These are phyloP conservation scores for Bos taurus DNA, from an alignment of 2,113 vertebrate genomes.

Conservation along the genomic window DNA sequence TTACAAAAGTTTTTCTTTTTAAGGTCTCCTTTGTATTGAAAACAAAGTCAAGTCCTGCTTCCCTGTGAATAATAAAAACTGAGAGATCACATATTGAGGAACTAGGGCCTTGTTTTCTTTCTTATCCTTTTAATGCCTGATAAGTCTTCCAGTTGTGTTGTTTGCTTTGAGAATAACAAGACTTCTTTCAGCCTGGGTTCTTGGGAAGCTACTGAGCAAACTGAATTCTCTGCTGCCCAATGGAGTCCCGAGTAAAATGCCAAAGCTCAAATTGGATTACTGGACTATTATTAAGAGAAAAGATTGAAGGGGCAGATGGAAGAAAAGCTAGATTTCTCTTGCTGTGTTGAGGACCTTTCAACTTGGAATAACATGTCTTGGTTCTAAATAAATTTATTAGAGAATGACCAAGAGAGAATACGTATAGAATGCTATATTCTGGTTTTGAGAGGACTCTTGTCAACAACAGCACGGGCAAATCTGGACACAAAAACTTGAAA, in stretches of 20 bases:
- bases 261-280: too few relatives aligned
- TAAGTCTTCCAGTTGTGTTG: neutral
- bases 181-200: too few relatives aligned
- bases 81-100: neutral
- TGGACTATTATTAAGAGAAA: too few relatives aligned
- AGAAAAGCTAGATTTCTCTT: constrained; percentile 46
- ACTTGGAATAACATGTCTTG: constrained; percentile 47
- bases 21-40: neutral
- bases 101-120: neutral
- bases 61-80: neutral
- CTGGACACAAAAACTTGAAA: constrained; percentile 9
- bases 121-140: constrained; percentile 12
- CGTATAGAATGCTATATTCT: neutral
- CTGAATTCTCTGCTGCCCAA: too few relatives aligned
- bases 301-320: too few relatives aligned
- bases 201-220: too few relatives aligned
- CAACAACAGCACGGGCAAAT: neutral
- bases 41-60: neutral
- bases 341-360: constrained; percentile 40
- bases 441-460: neutral
- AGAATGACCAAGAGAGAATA: constrained; percentile 6
- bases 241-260: too few relatives aligned
- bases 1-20: neutral
- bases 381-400: constrained; percentile 58
- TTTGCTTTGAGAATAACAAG: too few relatives aligned